Evolutionary conservation across 2,888 invertebrate genomes (phyloP).

Genomic region (Cerastoderma edule): DNA sequence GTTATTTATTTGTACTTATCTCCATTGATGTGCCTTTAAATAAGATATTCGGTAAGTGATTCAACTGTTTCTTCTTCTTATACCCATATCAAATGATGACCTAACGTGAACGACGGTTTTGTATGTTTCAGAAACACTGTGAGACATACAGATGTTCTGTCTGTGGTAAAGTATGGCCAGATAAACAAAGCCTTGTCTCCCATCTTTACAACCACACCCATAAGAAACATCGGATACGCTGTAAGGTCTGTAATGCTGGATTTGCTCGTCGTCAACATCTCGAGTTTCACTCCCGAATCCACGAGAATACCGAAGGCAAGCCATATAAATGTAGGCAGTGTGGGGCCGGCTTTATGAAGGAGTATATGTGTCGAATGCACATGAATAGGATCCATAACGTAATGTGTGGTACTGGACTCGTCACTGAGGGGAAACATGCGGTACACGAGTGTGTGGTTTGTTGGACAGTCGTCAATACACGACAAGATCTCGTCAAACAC

Average conservation of each 20-base stretch:
- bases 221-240: slow-evolving; percentile 2
- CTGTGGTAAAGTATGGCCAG: neutral
- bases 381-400: slow-evolving; percentile 14
- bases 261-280: slow-evolving; percentile 9
- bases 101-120: too few species aligned
- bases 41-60: too few species aligned
- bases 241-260: neutral
- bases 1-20: too few species aligned
- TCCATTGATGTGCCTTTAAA: too few species aligned
- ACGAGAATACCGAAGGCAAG: neutral
- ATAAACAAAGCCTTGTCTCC: neutral
- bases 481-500: neutral
- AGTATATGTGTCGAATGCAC: slow-evolving; percentile 5
- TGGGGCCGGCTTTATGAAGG: neutral
- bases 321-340: slow-evolving; percentile 11
- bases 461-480: neutral
- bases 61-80: too few species aligned
- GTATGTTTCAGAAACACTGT: slow-evolving; percentile 4
- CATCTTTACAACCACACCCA: neutral
- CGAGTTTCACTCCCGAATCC: neutral
- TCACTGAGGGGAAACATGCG: neutral
- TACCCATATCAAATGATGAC: too few species aligned
- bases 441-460: slow-evolving; percentile 17
- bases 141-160: neutral
- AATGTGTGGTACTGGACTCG: neutral